Conservation (phyloP, 2,113 vertebrate species). For the pig (Sus scrofa) region DNA sequence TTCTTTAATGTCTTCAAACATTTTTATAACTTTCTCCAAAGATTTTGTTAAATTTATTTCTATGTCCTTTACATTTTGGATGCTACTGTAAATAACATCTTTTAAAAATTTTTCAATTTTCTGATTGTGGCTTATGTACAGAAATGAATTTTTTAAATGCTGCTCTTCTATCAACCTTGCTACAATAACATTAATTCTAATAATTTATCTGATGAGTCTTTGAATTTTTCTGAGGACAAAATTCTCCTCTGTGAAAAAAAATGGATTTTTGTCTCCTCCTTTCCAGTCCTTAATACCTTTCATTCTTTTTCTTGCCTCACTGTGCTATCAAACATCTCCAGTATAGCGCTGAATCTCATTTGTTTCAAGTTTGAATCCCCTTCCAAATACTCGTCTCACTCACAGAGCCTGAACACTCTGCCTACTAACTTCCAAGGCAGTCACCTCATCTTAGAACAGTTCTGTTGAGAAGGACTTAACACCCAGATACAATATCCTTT, state of each 20-base stretch:
- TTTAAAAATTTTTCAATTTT: slow-evolving; percentile 46
- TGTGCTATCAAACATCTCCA: background rate
- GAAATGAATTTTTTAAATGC: slow-evolving; percentile 55
- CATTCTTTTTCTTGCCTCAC: slow-evolving; percentile 5
- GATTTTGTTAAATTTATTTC: slow-evolving; percentile 56
- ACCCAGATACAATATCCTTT: background rate
- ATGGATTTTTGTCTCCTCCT: slow-evolving; percentile 1
- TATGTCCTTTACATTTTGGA: slow-evolving; percentile 63
- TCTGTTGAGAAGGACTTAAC: slow-evolving; percentile 47
- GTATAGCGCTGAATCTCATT: background rate
- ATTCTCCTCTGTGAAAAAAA: slow-evolving; percentile 47
- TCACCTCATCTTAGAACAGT: background rate
- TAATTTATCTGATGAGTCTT: slow-evolving; percentile 36
- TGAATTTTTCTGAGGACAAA: slow-evolving; percentile 58
- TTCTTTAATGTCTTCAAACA: slow-evolving; percentile 58
- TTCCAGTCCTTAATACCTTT: background rate
- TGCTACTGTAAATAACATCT: slow-evolving; percentile 45
- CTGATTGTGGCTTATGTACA: slow-evolving; percentile 31
- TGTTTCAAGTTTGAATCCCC: background rate
- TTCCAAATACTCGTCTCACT: background rate
- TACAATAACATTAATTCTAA: slow-evolving; percentile 64
- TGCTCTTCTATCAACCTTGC: slow-evolving; percentile 46
- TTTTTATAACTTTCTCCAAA: slow-evolving; percentile 64
- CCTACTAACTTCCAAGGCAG: slow-evolving; percentile 25
- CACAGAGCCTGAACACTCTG: background rate